These are phyloP conservation scores for Hemiprocne comata DNA, from an alignment of 2,113 vertebrate species.

Conservation along the genomic window DNA sequence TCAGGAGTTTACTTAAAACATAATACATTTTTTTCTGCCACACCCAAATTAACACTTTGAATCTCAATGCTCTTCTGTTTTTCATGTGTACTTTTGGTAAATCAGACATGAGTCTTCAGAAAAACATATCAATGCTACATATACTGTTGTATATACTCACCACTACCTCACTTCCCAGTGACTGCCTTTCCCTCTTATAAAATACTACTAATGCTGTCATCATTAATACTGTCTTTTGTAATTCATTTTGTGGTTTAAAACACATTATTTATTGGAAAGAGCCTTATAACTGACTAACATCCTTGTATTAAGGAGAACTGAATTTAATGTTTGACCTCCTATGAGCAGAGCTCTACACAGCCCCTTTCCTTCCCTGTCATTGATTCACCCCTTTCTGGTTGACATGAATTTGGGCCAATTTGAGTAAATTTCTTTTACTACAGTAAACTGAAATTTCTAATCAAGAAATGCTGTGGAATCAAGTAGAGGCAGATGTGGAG, in stretches of 20 bases:
- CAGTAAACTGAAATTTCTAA: background rate
- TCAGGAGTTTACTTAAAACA: background rate
- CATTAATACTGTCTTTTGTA: background rate
- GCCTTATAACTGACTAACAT: background rate
- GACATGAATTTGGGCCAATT: background rate
- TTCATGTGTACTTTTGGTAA: background rate
- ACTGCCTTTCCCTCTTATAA: background rate
- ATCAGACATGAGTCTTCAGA: background rate
- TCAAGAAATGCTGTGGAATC: background rate
- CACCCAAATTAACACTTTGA: background rate
- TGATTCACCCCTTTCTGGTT: background rate
- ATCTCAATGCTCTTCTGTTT: background rate
- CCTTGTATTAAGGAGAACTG: background rate
- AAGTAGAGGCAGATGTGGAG: background rate
- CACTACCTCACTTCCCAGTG: background rate
- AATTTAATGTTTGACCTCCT: background rate
- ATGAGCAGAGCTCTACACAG: background rate
- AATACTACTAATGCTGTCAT: background rate
- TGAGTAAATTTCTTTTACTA: background rate
- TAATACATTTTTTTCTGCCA: background rate
- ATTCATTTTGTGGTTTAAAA: background rate
- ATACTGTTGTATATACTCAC: background rate
- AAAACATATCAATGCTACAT: background rate
- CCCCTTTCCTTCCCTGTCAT: background rate
- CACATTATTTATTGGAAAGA: background rate